These are phyloP conservation scores for Ifrita kowaldi DNA, from an alignment of 2,113 vertebrate genomes.

Conservation along the genomic window DNA sequence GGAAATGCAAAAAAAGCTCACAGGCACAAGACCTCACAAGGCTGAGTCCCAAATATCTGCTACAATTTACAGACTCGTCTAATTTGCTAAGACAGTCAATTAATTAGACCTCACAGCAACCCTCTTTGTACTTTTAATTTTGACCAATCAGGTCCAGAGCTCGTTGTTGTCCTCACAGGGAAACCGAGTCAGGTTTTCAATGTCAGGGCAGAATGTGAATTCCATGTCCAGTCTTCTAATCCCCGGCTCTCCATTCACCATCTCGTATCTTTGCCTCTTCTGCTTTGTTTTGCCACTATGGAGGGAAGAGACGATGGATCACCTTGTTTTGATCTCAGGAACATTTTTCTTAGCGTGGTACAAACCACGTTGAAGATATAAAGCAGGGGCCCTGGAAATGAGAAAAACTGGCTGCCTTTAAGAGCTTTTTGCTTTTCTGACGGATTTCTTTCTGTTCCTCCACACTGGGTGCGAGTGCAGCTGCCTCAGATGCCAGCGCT, in stretches of 20 bases:
- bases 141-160: neutral
- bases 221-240: neutral
- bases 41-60: neutral
- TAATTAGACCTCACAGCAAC: neutral
- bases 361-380: neutral
- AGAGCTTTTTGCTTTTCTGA: neutral
- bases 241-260: neutral
- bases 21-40: neutral
- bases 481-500: neutral
- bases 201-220: neutral
- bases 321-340: neutral
- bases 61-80: neutral
- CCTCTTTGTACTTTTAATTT: neutral
- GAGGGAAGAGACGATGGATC: neutral
- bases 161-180: neutral
- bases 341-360: neutral
- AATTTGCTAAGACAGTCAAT: neutral
- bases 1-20: neutral
- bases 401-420: neutral
- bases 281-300: neutral
- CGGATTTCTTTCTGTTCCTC: neutral
- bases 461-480: neutral
- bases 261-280: neutral
- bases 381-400: neutral
- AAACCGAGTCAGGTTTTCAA: neutral